phyloP scores from a whole-genome alignment of 2,888 invertebrate genomes.

The Drosophila formosana region DNA sequence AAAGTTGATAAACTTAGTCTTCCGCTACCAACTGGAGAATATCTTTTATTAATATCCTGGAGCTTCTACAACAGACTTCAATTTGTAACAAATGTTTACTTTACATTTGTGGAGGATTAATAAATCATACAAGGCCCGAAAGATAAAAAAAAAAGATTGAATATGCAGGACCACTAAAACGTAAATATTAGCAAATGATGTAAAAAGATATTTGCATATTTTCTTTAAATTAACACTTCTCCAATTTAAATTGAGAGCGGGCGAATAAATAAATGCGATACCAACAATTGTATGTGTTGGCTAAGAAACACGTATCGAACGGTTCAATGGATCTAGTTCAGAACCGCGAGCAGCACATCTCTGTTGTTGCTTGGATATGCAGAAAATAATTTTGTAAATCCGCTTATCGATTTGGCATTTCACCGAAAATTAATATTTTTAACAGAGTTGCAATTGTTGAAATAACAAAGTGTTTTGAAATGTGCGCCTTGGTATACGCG shows the following conservation, averaged over 20 bases:
- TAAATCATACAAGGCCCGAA: not conserved
- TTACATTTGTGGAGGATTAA: slow-evolving; percentile 18
- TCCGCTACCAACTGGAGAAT: slow-evolving; percentile 35
- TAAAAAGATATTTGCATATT: not conserved
- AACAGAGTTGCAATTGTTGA: too few relatives aligned
- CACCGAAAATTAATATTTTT: too few relatives aligned
- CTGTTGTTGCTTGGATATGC: too few relatives aligned
- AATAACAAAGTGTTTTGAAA: too few relatives aligned
- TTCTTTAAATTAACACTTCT: not conserved
- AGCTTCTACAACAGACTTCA: slow-evolving; percentile 7
- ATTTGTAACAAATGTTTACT: slow-evolving; percentile 25
- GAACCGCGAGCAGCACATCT: not conserved
- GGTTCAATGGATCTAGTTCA: not conserved
- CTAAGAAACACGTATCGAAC: not conserved
- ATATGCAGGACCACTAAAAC: too few relatives aligned
- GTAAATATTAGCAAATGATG: not conserved
- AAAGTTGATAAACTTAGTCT: slow-evolving; percentile 5
- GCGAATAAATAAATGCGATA: not conserved
- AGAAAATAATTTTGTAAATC: too few relatives aligned
- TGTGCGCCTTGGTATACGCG: too few relatives aligned
- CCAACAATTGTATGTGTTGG: not conserved
- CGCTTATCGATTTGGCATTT: too few relatives aligned
- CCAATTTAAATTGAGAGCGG: not conserved
- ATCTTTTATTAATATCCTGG: slow-evolving; percentile 28
- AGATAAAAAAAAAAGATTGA: too few relatives aligned